Base-by-base conservation (phyloP, 2,888 invertebrate species). In the Xestia sexstrigata region DNA sequence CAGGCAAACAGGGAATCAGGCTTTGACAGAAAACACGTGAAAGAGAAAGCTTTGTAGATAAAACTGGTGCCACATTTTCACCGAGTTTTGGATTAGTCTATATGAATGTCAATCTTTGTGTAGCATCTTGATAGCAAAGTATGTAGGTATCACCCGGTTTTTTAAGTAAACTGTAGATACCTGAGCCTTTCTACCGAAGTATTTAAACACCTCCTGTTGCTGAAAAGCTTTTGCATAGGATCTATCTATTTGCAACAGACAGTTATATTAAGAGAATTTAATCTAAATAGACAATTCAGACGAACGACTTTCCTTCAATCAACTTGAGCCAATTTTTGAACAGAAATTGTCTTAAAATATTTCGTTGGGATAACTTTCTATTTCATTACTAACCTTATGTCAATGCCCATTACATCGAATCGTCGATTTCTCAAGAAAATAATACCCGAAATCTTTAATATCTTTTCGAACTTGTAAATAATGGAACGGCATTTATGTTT, bases 351-450 rank as follows among this genome's bases (percentile, higher is more conserved):
- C 3, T 8, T 17, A 26, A 35, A 47, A 79, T 26, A 1, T 68
- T 30, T 79, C 15, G n/a, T 35, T 49, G n/a, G n/a, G 42, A 68
- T 49, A 79, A 49, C 42, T 77, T 77, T 68, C 11, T 35, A 62
- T 68, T 79, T 68, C 35, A 77, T 68, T 67, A 49, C 15, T 23
- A 58, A 39, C 39, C n/a, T 15, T n/a, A 65, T 39, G 35, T 30
- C 45, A 52, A 76, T 65, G 7, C 23, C 49, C 35, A 26, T 39
- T 45, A 63, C 15, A 52, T 23, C 17, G n/a, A 23, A n/a, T 81
- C 20, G 42, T 4, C 9, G 4, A 49, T n/a, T 74, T 47, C 47
- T 49, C 42, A 4, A 74, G 15, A 81, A 78, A 78, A 42, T 17
- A 8, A 65, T 63, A 35, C 9, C 17, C 4, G 8, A 49, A 5